Percentiles rank a stretch among this genome's conserved stretches.
Conservation (phyloP, 2,113 vertebrate genomes). For the Pangasianodon hypophthalmus region DNA sequence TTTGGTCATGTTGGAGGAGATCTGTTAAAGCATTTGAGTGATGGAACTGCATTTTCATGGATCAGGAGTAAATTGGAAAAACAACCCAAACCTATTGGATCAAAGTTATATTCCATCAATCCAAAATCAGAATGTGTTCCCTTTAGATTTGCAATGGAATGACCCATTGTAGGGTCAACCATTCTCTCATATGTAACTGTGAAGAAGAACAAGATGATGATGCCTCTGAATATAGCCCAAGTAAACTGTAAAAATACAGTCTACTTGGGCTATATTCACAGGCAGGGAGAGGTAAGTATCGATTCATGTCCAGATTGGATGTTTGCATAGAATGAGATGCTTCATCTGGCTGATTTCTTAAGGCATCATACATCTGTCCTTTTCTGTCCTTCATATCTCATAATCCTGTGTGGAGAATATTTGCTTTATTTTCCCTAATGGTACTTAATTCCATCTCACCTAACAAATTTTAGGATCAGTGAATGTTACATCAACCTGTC, state of each 20-base stretch:
- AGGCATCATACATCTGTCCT: not conserved
- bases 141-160: not conserved
- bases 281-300: not conserved
- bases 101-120: not conserved
- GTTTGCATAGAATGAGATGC: not conserved
- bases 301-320: not conserved
- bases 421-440: not conserved
- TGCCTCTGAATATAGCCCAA: no score
- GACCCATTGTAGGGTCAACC: not conserved
- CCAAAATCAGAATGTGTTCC: not conserved
- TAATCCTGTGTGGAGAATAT: not conserved
- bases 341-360: not conserved
- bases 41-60: constrained; percentile 64
- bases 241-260: not conserved
- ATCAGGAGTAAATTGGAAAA: constrained; percentile 43
- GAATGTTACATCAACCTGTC: not conserved
- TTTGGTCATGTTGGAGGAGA: constrained; percentile 67
- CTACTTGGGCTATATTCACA: not conserved
- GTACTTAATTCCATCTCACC: not conserved
- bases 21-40: constrained; percentile 62
- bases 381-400: not conserved
- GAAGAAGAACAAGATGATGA: not conserved
- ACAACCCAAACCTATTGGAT: not conserved
- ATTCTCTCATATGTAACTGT: not conserved
- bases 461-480: not conserved